phyloP scores from a whole-genome alignment of 2,113 vertebrate species.

The Zosterops hypoxanthus region DNA sequence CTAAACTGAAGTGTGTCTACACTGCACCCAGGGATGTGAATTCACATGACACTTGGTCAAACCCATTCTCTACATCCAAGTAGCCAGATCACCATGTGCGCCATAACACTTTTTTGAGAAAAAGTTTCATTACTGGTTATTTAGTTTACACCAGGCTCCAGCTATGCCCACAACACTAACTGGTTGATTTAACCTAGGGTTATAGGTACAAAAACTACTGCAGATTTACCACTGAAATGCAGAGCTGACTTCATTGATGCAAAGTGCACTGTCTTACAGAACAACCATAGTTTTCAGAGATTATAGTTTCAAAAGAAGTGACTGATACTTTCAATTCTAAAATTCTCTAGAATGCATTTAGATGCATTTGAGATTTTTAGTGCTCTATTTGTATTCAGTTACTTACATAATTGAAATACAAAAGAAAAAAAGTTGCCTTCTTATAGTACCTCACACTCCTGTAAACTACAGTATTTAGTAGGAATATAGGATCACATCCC shows the following conservation, averaged over 20 bases:
- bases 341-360: background rate
- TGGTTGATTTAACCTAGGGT: background rate
- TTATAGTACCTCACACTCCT: background rate
- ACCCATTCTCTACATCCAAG: background rate
- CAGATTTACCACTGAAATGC: background rate
- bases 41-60: background rate
- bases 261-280: background rate
- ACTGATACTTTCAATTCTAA: background rate
- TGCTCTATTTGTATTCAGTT: background rate
- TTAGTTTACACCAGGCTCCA: background rate
- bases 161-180: background rate
- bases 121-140: background rate
- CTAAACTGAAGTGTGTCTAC: background rate
- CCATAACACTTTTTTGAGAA: background rate
- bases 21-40: background rate
- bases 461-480: background rate
- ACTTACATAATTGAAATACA: background rate
- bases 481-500: background rate
- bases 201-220: background rate
- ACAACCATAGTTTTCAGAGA: background rate
- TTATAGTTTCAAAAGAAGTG: background rate
- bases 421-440: background rate
- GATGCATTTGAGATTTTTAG: background rate
- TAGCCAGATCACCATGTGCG: fast-evolving
- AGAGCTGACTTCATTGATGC: background rate